Percentiles rank a stretch among this genome's conserved stretches.
Conservation (phyloP, 2,888 invertebrate species). For the Pyrrhosoma nymphula region DNA sequence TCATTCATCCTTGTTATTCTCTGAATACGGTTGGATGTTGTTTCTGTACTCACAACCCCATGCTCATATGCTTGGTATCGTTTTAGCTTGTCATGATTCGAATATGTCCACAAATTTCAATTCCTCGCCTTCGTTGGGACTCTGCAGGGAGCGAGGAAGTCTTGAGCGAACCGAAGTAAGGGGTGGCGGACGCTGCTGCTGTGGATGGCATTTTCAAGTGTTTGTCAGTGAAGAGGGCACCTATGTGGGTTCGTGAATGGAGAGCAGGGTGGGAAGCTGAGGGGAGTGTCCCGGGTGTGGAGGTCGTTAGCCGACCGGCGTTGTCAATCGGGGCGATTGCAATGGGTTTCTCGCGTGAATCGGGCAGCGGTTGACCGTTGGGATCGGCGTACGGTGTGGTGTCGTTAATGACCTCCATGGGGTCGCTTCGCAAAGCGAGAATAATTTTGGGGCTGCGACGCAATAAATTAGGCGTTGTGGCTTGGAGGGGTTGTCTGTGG, state of each 20-base stretch:
- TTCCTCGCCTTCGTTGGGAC: no score
- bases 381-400: neutral
- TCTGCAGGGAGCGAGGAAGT: no score
- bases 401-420: neutral
- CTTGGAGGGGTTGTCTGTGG: neutral
- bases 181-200: neutral
- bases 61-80: no score
- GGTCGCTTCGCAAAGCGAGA: neutral
- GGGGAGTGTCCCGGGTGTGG: neutral
- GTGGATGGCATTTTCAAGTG: neutral
- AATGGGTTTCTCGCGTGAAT: neutral
- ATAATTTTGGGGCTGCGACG: neutral
- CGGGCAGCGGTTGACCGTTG: neutral
- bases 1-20: no score
- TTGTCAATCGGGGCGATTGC: neutral
- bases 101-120: no score
- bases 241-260: neutral
- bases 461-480: neutral
- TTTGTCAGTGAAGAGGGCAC: neutral
- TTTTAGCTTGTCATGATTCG: no score
- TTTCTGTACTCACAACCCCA: no score
- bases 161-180: neutral
- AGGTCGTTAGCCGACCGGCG: neutral
- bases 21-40: no score
- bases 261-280: neutral